These are phyloP conservation scores for Parazoanthus atlanticus DNA, from an alignment of 92 coral and sea anemone species.

Conservation along the genomic window DNA sequence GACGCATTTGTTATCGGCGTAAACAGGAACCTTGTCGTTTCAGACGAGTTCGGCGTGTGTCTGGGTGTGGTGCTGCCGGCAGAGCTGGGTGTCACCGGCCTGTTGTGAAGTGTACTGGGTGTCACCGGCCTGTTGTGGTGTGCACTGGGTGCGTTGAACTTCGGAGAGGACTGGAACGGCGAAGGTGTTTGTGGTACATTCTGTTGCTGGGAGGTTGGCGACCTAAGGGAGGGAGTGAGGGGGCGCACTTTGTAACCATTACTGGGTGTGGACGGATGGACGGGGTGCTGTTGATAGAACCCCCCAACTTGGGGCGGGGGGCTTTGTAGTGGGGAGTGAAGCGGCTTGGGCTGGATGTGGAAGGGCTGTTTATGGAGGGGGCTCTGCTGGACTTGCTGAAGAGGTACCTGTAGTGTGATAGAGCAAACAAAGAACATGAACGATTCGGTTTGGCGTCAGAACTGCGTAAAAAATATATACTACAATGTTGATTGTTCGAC, in stretches of 20 bases:
- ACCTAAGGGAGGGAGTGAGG: slow-evolving; percentile 89
- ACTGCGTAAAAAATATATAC: background rate
- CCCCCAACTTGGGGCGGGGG: slow-evolving; percentile 77
- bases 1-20: slow-evolving; percentile 87
- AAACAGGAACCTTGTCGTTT: slow-evolving; percentile 88
- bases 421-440: background rate
- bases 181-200: slow-evolving; percentile 69
- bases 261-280: slow-evolving; percentile 68
- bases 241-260: slow-evolving; percentile 82
- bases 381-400: slow-evolving; percentile 55
- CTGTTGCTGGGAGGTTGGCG: slow-evolving; percentile 77
- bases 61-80: slow-evolving; percentile 73
- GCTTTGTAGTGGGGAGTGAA: slow-evolving; percentile 65
- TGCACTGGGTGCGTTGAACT: slow-evolving; percentile 90
- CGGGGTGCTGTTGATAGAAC: slow-evolving; percentile 73
- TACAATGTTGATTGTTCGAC: background rate
- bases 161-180: slow-evolving; percentile 94
- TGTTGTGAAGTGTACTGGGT: slow-evolving; percentile 92
- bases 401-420: background rate
- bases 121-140: slow-evolving; percentile 94
- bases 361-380: slow-evolving; percentile 80
- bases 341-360: slow-evolving; percentile 83
- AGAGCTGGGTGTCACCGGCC: slow-evolving; percentile 94
- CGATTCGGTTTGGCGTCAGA: background rate
- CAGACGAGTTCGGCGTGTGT: slow-evolving; percentile 88